phyloP scores from a whole-genome alignment of 1,140 invertebrate species.

The Conus betulinus region DNA sequence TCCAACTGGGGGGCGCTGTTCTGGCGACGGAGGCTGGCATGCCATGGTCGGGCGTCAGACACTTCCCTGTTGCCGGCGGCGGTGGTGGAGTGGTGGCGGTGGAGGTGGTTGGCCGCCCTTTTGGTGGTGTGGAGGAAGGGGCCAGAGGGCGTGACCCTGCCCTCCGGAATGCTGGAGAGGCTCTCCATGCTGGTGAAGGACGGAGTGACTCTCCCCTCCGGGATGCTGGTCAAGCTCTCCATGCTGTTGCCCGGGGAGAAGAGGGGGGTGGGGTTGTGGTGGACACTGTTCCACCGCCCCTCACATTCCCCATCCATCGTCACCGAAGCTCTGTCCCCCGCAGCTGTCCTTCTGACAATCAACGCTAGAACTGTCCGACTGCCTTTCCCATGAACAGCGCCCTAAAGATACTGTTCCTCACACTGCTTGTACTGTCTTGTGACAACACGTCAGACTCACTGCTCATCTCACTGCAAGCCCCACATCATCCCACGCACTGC shows the following conservation, averaged over 20 bases:
- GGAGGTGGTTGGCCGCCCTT: not conserved
- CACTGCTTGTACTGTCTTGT: too few species aligned
- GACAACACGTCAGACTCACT: too few species aligned
- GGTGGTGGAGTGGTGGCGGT: constrained; percentile 1
- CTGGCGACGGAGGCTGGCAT: not conserved
- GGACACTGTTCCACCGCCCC: not conserved
- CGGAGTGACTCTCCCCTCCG: not conserved
- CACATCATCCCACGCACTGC: too few species aligned
- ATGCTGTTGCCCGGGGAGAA: constrained; percentile 23
- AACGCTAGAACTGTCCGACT: too few species aligned
- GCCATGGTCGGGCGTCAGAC: not conserved
- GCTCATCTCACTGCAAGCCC: too few species aligned
- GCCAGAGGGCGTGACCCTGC: not conserved
- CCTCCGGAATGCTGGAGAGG: constrained; percentile 9
- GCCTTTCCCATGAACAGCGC: too few species aligned
- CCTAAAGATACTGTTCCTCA: too few species aligned
- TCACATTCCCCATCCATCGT: not conserved
- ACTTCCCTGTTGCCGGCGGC: too few species aligned
- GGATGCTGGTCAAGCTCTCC: constrained; percentile 16
- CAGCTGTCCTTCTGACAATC: too few species aligned
- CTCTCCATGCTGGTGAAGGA: constrained; percentile 24
- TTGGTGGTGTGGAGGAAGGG: not conserved
- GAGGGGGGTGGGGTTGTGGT: not conserved
- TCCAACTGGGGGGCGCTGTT: constrained; percentile 33
- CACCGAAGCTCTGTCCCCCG: too few species aligned